Evolutionary conservation across 64 coral and sea anemone genomes (phyloP).

Genomic region (Stichodactyla helianthus): DNA sequence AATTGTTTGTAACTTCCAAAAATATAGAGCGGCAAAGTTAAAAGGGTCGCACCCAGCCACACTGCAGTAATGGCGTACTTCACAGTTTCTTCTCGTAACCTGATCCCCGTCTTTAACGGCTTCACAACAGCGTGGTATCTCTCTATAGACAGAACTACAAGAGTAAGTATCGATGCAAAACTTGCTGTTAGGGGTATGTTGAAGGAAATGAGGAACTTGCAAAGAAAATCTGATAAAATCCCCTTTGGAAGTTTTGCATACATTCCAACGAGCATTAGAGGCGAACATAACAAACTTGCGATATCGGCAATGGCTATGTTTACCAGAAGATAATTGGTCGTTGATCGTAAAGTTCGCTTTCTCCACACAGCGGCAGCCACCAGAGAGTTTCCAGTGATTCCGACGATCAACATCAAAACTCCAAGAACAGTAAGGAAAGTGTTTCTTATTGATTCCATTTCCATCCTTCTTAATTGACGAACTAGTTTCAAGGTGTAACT

Average conservation of each 20-base stretch:
- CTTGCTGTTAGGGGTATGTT: background rate
- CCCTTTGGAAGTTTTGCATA: background rate
- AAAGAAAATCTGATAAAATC: background rate
- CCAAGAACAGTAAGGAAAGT: background rate
- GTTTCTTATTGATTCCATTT: background rate
- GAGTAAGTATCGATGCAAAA: conserved; percentile 10
- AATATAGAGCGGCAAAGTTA: background rate
- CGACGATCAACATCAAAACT: background rate
- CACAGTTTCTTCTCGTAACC: background rate
- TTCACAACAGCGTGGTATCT: conserved; percentile 18
- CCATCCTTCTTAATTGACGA: background rate
- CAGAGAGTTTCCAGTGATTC: conserved; percentile 4
- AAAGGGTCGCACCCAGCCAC: background rate
- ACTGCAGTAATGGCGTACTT: background rate
- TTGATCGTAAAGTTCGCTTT: background rate
- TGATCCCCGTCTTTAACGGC: background rate
- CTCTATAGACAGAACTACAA: conserved; percentile 15
- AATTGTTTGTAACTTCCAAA: background rate
- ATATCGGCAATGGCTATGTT: conserved; percentile 34
- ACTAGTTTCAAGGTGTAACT: background rate
- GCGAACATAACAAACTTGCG: background rate
- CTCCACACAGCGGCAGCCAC: conserved; percentile 4
- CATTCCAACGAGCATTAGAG: background rate
- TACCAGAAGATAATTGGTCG: conserved; percentile 28
- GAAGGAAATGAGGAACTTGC: background rate